Conservation (phyloP, 2,888 invertebrate genomes). For the Drosophila fulvimacula region DNA sequence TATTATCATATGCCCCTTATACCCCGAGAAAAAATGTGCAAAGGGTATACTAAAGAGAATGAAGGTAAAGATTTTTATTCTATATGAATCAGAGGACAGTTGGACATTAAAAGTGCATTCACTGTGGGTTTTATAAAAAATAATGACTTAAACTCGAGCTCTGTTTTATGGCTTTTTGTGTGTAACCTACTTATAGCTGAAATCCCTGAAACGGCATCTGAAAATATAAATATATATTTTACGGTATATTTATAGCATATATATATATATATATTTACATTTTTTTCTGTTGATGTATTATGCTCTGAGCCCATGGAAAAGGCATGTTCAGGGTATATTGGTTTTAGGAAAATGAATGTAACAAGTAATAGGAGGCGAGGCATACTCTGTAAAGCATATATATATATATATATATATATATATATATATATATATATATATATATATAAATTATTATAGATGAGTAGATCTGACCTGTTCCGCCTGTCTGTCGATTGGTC, state of each 20-base stretch:
- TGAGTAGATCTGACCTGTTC: no score
- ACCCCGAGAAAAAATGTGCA: background rate
- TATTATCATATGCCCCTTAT: background rate
- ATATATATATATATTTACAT: background rate
- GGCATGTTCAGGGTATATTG: background rate
- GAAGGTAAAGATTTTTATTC: no score
- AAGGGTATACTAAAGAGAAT: background rate
- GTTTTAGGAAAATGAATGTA: background rate
- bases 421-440: no score
- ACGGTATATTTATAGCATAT: background rate
- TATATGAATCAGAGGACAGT: no score
- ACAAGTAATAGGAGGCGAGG: background rate
- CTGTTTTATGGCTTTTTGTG: background rate
- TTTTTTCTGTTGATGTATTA: background rate
- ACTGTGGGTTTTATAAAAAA: no score
- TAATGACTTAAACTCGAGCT: background rate
- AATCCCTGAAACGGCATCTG: no score
- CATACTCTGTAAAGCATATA: background rate
- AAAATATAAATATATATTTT: background rate
- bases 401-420: background rate
- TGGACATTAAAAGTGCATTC: no score
- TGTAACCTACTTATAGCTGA: background rate
- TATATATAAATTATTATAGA: no score
- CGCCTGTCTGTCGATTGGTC: no score
- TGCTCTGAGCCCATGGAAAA: background rate